Base-by-base conservation (phyloP, 2,888 invertebrate species). In the Agapostemon virescens region DNA sequence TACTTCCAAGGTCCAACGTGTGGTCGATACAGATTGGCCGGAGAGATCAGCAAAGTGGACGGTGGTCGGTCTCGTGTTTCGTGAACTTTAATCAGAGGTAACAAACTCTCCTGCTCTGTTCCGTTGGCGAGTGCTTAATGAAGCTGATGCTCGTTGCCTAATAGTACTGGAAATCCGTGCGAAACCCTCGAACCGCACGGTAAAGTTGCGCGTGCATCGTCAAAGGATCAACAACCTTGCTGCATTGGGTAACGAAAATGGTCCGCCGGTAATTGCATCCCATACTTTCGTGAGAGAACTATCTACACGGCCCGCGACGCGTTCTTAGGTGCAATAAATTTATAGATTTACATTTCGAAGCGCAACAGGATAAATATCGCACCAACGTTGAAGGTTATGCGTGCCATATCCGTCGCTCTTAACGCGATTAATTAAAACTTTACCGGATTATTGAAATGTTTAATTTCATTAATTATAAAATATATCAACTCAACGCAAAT, bases 51-150 rank as follows among this genome's bases (percentile, higher is more conserved):
- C 73, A 77, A 85, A 85, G 87, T 83, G 87, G 79, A 71, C 72
- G 72, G 83, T 67, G 81, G 79, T 74, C 33, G 78, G 80, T 78
- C 81, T 71, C 82, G 78, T 80, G 86, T 84, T 87, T 85, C 80
- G 78, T 61, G 79, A 88, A 89, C 87, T 90, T 86, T 87, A 88
- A 90, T 90, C 87, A 87, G 83, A 82, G 84, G 71, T 61, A 82
- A 70, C 74, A 77, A 77, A 89, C 87, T 86, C 84, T 71, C 30
- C 33, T 17, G 2, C 55, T 38, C 63, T 79, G 64, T 70, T 77
- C 55, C 69, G 52, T 52, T 55, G 83, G 78, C 77, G 74, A 82
- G 76, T 83, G 84, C 77, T 88, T 89, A 86, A 89, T 86, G 87
- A 83, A 83, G 72, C 79, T 81, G 77, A 82, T 81, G 81, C 78